Evolutionary conservation across 37 sponge, comb jelly and placozoan genomes (phyloP), one percentile per base, ranked within the genome.

Genomic region (Bolinopsis microptera): DNA sequence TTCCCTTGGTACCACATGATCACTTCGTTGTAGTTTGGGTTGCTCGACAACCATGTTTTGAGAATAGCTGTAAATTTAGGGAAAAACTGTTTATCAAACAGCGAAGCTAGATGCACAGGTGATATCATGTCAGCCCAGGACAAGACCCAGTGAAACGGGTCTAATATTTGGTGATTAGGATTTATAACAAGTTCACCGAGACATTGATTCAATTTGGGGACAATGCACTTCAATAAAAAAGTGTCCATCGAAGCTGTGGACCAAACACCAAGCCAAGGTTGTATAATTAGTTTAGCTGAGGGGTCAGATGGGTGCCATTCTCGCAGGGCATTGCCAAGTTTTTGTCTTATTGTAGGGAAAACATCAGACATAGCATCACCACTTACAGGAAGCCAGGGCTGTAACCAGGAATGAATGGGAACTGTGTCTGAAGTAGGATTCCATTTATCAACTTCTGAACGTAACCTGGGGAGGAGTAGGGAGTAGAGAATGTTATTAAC

Each of bases 391-490:
- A 97, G 93, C 99, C 99, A 99, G 32, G 99, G 99, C 61, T 97
- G 99, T 5, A 97, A 70, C 99, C 99, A 99, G 32, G 94, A 94
- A 94, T 99, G 96, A 1, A 99, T 94, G 38, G 99, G 99, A 38
- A 96, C 92, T 9, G 95, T 94, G 92, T 99, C 99, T 0, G 95
- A 80, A 24, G 97, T 96, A 21, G 99, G 99, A 94, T 96, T 96
- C 99, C 99, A 99, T 21, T 21, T 67, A 30, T 95, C 96, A 32
- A 96, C 95, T 93, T 97, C 97, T 23, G 41, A 28, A 92, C 95
- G 94, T 25, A 98, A 95, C 39, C 92, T 93, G n/a, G 98, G 97
- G 40, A 96, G 38, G 9, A 98, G 61, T 16, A 96, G 69, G 69
- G 94, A 94, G 70, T 98, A 96, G 26, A 97, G 82, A 33, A 98